Percentiles rank a stretch among this genome's conserved stretches.
phyloP scores from a whole-genome alignment of 1,140 invertebrate species.

The Leguminivora glycinivorella region DNA sequence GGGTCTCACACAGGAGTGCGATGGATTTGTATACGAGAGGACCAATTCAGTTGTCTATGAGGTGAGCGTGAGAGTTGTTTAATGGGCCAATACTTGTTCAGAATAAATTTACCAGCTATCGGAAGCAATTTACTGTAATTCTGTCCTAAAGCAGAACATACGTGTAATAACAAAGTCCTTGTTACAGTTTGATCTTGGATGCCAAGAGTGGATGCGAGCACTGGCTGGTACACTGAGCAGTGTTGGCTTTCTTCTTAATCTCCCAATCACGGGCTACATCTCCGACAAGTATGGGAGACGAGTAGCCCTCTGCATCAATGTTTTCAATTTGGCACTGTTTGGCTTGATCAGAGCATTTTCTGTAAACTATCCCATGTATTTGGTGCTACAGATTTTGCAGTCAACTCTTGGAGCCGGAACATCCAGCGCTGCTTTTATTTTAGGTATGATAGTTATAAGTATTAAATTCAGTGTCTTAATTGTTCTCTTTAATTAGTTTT shows the following conservation, averaged over 20 bases:
- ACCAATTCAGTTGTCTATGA: conserved; percentile 40
- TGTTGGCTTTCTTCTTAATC: not conserved
- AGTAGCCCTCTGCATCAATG: conserved; percentile 80
- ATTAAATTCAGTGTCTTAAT: no score
- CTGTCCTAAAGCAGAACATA: no score
- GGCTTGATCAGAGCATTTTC: conserved; percentile 81
- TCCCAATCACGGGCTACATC: conserved; percentile 58
- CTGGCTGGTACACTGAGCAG: conserved; percentile 27
- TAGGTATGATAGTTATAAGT: conserved; percentile 33
- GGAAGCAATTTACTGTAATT: no score
- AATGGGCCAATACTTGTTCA: no score
- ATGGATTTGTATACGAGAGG: conserved; percentile 34
- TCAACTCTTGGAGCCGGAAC: conserved; percentile 58
- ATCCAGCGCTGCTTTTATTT: conserved; percentile 43
- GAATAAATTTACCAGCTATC: no score
- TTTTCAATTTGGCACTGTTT: conserved; percentile 59
- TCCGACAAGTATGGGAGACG: conserved; percentile 81
- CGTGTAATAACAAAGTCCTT: not conserved
- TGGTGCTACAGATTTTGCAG: conserved; percentile 81
- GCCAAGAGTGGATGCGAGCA: conserved; percentile 19
- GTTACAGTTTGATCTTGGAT: conserved; percentile 25
- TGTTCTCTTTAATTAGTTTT: no score
- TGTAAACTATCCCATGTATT: conserved; percentile 80
- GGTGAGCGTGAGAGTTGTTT: conserved; percentile 21
- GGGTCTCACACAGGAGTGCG: conserved; percentile 30